phyloP scores from a whole-genome alignment of 30 jellyfish, hydroid and myxozoan species.

The Hydra vulgaris region DNA sequence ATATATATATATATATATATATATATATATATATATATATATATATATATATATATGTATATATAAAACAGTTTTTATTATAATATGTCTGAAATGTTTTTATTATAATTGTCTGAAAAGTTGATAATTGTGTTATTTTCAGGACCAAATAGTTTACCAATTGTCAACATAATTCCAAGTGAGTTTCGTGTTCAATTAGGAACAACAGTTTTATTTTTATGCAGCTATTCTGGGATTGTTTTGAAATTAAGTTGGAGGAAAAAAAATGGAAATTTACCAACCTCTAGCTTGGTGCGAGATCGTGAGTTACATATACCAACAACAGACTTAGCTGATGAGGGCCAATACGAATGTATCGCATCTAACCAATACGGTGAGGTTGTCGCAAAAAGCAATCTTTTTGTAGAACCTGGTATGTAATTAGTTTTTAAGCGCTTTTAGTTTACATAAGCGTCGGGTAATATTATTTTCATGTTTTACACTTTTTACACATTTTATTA shows the following conservation, averaged over 20 bases:
- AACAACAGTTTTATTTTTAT: slow-evolving; percentile 34
- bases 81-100: no score
- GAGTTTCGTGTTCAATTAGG: slow-evolving; percentile 24
- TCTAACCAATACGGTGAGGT: slow-evolving; percentile 51
- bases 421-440: neutral
- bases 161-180: slow-evolving; percentile 5
- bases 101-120: no score
- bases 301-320: slow-evolving; percentile 46
- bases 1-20: no score
- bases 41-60: no score
- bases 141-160: slow-evolving; percentile 31
- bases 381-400: slow-evolving; percentile 39
- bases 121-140: neutral
- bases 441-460: no score
- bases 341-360: slow-evolving; percentile 59
- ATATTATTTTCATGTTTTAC: no score
- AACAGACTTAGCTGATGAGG: slow-evolving; percentile 33
- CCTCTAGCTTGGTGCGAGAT: slow-evolving; percentile 17
- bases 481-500: no score
- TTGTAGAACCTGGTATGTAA: slow-evolving; percentile 51
- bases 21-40: no score
- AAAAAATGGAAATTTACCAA: slow-evolving; percentile 23
- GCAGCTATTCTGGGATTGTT: slow-evolving; percentile 47
- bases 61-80: no score
- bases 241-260: slow-evolving; percentile 35